Percentiles rank a stretch among this genome's conserved stretches.
phyloP scores from a whole-genome alignment of 2,888 invertebrate genomes.

The Rhaphigaster nebulosa region DNA sequence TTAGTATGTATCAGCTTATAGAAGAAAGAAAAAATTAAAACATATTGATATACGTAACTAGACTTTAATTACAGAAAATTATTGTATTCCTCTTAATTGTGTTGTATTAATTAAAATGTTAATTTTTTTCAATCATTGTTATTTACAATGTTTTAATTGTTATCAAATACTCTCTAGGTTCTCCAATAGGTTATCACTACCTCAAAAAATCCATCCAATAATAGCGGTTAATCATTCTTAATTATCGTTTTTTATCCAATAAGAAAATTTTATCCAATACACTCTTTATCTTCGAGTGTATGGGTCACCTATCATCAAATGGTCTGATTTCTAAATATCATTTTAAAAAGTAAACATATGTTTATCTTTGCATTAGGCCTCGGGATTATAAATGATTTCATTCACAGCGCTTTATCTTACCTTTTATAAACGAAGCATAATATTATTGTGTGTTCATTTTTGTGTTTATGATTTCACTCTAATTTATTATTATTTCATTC shows the following conservation, averaged over 20 bases:
- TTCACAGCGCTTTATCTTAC: background rate
- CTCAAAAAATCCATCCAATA: background rate
- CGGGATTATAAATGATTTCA: background rate
- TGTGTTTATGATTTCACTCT: background rate
- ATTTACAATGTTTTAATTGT: background rate
- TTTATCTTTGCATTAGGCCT: background rate
- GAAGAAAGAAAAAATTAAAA: background rate
- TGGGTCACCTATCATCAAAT: background rate
- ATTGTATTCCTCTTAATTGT: background rate
- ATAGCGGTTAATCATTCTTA: background rate
- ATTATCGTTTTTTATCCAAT: background rate
- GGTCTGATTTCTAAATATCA: background rate
- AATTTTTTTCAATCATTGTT: background rate
- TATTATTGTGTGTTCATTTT: background rate
- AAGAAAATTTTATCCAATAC: too few relatives aligned
- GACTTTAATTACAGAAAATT: too few relatives aligned
- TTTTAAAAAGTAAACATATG: constrained; percentile 12
- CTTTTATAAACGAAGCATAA: background rate
- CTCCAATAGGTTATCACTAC: constrained; percentile 6
- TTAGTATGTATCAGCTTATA: too few relatives aligned
- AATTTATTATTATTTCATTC: background rate
- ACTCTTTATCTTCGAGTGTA: background rate
- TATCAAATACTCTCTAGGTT: background rate
- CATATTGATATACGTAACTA: background rate
- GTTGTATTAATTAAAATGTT: background rate